Evolutionary conservation across 2,888 invertebrate species (phyloP), one percentile per base, ranked within the genome.

Genomic region (Dinocampus coccinellae): DNA sequence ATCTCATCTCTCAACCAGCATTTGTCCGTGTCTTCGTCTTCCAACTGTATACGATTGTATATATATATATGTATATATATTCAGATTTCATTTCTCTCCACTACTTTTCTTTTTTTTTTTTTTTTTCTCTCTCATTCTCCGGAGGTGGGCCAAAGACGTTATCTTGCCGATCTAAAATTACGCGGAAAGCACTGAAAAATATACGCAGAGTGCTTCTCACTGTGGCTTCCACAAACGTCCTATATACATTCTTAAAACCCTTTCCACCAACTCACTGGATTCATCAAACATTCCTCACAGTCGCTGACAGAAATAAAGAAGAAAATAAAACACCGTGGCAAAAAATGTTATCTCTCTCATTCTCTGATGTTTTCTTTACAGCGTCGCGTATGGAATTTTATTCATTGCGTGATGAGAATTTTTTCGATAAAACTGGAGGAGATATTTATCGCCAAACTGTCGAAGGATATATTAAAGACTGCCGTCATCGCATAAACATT

Each of bases 141-240:
- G 67, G 75, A 75, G 75, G 75, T 68, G 76, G 71, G 72, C 76
- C 79, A 73, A 78, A 78, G 77, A 76, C 80, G 82, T 84, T 86
- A 85, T 86, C 86, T 85, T 80, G 78, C 81, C 81, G 80, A 85
- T 86, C 86, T 86, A 86, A 86, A 86, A 85, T 86, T 85, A 86
- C 82, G 81, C 80, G 77, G 76, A 84, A 82, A 82, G 80, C 82
- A 80, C 79, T 79, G 81, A 80, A 78, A 76, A 75, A 69, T 69
- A 81, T 47, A 47, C 80, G 73, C 74, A 74, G 78, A 73, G 75
- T 73, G 69, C 69, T 68, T 73, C 63, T 64, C 57, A 58, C 70
- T 4, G 3, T 29, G 70, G 64, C 63, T 36, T 57, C 63, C 73
- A 26, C 42, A 53, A 57, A 62, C 66, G 57, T 29, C 36, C 47